phyloP scores from a whole-genome alignment of 2,113 vertebrate species.

The Brachypodius melanocephalos region DNA sequence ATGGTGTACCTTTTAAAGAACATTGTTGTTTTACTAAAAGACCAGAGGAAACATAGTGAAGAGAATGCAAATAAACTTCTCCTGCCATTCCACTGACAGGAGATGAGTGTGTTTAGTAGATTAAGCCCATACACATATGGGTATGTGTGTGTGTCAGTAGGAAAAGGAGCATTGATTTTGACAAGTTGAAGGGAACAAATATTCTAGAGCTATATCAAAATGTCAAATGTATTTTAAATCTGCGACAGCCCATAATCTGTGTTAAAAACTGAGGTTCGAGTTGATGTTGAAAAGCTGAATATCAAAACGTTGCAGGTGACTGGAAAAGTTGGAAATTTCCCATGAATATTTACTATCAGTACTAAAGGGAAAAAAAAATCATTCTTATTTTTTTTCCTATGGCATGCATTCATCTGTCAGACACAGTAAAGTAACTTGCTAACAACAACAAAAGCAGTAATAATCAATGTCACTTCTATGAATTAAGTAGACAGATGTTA shows the following conservation, averaged over 20 bases:
- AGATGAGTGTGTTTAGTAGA: background rate
- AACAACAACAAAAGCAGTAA: background rate
- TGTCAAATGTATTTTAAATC: constrained; percentile 40
- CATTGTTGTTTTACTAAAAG: background rate
- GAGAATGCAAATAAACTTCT: background rate
- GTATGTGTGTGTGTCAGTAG: background rate
- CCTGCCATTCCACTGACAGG: background rate
- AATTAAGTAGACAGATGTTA: background rate
- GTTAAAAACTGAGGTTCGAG: background rate
- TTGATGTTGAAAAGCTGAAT: background rate
- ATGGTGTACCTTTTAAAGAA: constrained; percentile 1
- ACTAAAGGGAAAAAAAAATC: background rate
- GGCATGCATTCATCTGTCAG: background rate
- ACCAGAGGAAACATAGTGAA: background rate
- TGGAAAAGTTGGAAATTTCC: background rate
- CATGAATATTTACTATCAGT: background rate
- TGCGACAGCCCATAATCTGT: background rate
- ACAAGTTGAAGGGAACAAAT: constrained; percentile 18
- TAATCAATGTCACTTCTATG: background rate
- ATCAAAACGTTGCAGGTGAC: background rate
- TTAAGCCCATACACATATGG: background rate
- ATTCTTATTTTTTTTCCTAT: background rate
- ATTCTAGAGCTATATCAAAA: constrained; percentile 29
- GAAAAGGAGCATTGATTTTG: constrained; percentile 23
- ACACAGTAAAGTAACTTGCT: background rate